These are phyloP conservation scores for Pachycephala philippinensis DNA, from an alignment of 2,113 vertebrate species.

Conservation along the genomic window DNA sequence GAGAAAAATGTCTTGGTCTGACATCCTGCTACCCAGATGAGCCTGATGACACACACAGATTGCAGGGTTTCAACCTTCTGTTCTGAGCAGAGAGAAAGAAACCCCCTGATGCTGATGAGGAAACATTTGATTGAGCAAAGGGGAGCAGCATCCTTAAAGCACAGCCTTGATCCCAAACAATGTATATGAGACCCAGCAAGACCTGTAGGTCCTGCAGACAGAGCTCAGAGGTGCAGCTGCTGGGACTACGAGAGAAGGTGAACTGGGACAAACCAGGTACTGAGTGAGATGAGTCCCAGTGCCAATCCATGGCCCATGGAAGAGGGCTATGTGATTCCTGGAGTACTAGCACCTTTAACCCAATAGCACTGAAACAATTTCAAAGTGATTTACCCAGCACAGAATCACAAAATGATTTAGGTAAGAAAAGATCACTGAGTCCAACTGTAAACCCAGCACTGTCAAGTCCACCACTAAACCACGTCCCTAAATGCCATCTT, in stretches of 20 bases:
- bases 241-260: neutral
- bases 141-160: constrained; percentile 36
- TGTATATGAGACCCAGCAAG: neutral
- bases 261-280: neutral
- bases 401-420: neutral
- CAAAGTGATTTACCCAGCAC: neutral
- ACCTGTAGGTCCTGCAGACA: neutral
- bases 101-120: neutral
- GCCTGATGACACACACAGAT: neutral
- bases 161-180: neutral
- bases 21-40: neutral
- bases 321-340: neutral
- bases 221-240: neutral
- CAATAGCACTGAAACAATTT: neutral
- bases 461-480: neutral
- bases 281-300: neutral
- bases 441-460: neutral
- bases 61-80: neutral
- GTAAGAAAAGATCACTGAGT: neutral
- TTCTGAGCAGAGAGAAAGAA: neutral
- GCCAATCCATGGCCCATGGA: neutral
- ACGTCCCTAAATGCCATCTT: neutral
- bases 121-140: neutral
- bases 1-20: neutral
- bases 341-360: neutral